Conservation (phyloP, 2,113 vertebrate species). For the Poicephalus meyeri region DNA sequence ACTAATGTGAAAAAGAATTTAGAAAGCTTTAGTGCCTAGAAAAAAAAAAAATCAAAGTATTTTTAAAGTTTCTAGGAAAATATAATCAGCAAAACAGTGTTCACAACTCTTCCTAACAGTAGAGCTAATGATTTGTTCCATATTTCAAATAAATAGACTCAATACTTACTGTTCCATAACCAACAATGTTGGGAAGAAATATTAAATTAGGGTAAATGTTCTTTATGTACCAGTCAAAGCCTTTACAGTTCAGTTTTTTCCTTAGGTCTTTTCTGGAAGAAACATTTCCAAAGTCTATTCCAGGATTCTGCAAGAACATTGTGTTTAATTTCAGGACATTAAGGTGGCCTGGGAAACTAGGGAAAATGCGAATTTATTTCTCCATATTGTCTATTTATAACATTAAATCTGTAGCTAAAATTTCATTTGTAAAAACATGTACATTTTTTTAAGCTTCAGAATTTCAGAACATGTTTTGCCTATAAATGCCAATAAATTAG, state of each 20-base stretch:
- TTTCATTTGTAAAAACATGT: not conserved
- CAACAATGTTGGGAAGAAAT: not conserved
- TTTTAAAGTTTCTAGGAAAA: not conserved
- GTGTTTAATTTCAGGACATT: not conserved
- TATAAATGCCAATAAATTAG: not conserved
- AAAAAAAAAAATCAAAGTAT: not conserved
- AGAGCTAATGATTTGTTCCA: not conserved
- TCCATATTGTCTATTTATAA: not conserved
- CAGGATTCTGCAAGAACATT: conserved; percentile 37
- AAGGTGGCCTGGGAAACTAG: not conserved
- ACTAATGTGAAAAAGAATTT: not conserved
- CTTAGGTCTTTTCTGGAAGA: conserved; percentile 50
- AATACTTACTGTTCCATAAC: conserved; percentile 32
- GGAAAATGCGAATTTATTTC: not conserved
- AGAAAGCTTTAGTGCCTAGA: not conserved
- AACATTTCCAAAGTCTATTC: conserved; percentile 56
- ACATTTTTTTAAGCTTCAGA: not conserved
- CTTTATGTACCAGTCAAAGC: conserved; percentile 69
- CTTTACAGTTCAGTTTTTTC: conserved; percentile 58
- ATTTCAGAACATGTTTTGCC: not conserved
- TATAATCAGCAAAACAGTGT: not conserved
- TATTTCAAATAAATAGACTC: not conserved
- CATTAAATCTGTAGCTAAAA: not conserved
- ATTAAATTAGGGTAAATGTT: conserved; percentile 52
- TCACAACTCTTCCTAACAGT: not conserved